A percentile compares a stretch with the other conserved stretches of the same genome.
Conservation (phyloP, 2,113 vertebrate species). For the Microcebus jonahi region DNA sequence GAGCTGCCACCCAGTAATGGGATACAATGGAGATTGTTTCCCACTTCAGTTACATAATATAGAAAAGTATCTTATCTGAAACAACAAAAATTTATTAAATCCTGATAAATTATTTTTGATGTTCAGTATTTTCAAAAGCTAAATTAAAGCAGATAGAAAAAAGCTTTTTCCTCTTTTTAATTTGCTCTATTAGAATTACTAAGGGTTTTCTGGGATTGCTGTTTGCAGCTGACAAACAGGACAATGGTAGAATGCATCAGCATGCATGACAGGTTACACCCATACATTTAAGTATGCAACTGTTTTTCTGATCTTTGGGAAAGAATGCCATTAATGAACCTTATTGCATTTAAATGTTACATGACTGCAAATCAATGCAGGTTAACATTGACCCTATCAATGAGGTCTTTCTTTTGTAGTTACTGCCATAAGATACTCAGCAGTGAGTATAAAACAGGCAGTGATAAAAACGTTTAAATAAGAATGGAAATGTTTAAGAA, state of each 20-base stretch:
- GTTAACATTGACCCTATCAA: neutral
- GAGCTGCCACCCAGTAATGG: neutral
- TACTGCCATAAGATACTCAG: neutral
- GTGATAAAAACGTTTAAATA: neutral
- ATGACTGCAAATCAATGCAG: neutral
- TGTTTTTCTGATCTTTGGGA: neutral
- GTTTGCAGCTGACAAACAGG: neutral
- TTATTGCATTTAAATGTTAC: neutral
- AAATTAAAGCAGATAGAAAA: neutral
- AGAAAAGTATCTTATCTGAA: neutral
- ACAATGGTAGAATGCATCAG: neutral
- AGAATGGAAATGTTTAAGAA: neutral
- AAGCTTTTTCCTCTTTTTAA: neutral
- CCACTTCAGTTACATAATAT: neutral
- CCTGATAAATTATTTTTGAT: neutral
- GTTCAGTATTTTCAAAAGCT: neutral
- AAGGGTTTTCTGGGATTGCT: neutral
- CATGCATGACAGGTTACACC: neutral
- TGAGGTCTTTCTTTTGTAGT: neutral
- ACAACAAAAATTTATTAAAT: neutral
- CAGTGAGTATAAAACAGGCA: neutral
- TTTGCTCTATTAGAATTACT: neutral
- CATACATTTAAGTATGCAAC: neutral
- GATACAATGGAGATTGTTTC: neutral
- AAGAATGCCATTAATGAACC: constrained; percentile 9